Base-by-base conservation (phyloP, 2,113 vertebrate genomes). In the Neodontobutis hainanensis region DNA sequence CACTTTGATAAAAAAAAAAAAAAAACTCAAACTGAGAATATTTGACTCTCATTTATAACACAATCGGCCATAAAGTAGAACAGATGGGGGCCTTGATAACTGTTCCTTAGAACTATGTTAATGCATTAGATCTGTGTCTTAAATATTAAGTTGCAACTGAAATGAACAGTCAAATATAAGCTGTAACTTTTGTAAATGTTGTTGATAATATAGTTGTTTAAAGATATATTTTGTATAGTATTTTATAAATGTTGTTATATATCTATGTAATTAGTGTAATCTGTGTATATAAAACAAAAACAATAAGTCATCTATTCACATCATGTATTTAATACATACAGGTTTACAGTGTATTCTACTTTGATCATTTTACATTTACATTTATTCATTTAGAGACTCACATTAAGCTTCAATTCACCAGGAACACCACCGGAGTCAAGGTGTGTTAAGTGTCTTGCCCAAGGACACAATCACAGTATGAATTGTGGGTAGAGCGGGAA, bases 81-180 rank as follows among this genome's bases (percentile, higher is more conserved):
- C 86, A 86, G 81, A 84, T 70, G 77, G 69, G 70, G 70, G 59
- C 40, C 61, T 72, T 75, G 82, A 77, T 74, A 50, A 59, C 10
- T 70, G 35, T 43, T 44, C 58, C 69, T 84, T 51, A 62, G 68
- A 79, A 83, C 66, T 75, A 61, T 1, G 38, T 40, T 40, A 40
- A 40, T 2, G 38, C 8, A 8, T 40, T 8, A 4, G 38, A 40
- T 40, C 38, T 40, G 48, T 8, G 16, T 15, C 8, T 10, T 50
- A 10, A 9, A 19, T 19, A 27, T 10, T 5, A 11, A 9, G 8
- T 27, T 27, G 19, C 19, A 27, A 2, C 19, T 27, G 19, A 27
- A 27, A 27, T 27, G 1, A 5, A 40, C 5, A 62, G 5, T 27
- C 27, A 8, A 11, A 40, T 51, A 5, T 11, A 46, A 19, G 8